phyloP scores from a whole-genome alignment of 2,888 invertebrate species.

The Acrobasis consociella region DNA sequence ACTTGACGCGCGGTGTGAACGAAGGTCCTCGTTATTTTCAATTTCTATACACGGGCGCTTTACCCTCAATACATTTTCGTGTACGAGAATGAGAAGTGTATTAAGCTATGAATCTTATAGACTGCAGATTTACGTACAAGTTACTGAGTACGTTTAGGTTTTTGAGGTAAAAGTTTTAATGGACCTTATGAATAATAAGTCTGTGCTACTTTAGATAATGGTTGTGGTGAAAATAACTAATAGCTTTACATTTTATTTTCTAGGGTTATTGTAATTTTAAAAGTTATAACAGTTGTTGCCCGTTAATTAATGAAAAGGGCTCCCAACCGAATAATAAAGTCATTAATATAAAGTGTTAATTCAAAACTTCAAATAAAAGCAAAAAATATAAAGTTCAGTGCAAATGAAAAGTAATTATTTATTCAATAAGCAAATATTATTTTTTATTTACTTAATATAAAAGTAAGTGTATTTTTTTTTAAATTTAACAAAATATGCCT shows the following conservation, averaged over 20 bases:
- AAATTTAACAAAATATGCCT: too few species aligned
- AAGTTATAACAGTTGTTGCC: too few species aligned
- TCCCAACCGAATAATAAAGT: too few species aligned
- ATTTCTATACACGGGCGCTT: slow-evolving; percentile 80
- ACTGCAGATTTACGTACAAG: slow-evolving; percentile 61
- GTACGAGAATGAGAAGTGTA: slow-evolving; percentile 71
- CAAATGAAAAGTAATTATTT: too few species aligned
- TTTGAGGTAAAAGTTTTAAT: slow-evolving; percentile 7
- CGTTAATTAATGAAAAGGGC: too few species aligned
- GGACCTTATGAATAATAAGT: slow-evolving; percentile 5
- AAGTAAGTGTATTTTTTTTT: too few species aligned
- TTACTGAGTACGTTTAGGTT: slow-evolving; percentile 16
- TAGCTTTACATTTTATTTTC: not conserved
- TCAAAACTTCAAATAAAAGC: too few species aligned
- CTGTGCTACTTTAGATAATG: slow-evolving; percentile 9
- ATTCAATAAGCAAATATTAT: too few species aligned
- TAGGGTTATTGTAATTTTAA: not conserved
- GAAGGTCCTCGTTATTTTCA: slow-evolving; percentile 80
- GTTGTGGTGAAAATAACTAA: not conserved
- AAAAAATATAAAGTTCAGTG: too few species aligned
- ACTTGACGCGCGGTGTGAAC: slow-evolving; percentile 77
- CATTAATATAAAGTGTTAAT: too few species aligned
- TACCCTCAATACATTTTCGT: slow-evolving; percentile 68
- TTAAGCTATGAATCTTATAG: slow-evolving; percentile 79
- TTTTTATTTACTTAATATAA: too few species aligned